Evolutionary conservation across 2,113 vertebrate genomes (phyloP).

Genomic region (Noctilio leporinus): DNA sequence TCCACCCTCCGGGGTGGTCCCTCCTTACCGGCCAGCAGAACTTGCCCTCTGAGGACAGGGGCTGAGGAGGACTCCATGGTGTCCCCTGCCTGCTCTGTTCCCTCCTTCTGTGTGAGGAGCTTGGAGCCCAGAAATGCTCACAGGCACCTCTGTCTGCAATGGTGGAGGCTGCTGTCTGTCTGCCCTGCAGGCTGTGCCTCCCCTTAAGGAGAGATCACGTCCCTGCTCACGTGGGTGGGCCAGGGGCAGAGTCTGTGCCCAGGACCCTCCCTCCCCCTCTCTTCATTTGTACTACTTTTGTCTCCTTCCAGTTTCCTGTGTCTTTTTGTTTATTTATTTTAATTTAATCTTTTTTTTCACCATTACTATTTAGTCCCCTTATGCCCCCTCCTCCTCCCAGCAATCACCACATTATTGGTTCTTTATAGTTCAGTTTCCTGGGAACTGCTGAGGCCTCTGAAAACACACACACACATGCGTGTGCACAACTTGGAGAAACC

Average conservation of each 20-base stretch:
- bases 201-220: background rate
- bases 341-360: no score
- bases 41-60: rapidly evolving
- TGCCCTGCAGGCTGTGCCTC: rapidly evolving
- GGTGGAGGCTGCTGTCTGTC: background rate
- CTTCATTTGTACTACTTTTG: no score
- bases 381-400: no score
- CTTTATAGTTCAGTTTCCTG: background rate
- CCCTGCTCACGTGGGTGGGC: background rate
- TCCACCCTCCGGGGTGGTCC: no score
- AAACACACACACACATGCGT: background rate
- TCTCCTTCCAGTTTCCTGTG: background rate
- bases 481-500: background rate
- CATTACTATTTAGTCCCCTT: no score
- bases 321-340: no score
- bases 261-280: no score
- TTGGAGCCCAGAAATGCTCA: background rate
- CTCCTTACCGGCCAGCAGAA: background rate
- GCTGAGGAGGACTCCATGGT: background rate
- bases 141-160: background rate
- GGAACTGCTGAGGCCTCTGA: background rate
- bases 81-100: background rate
- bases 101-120: background rate
- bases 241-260: background rate
- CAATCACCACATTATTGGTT: no score